Evolutionary conservation across 2,797 vertebrate species (phyloP), one percentile per base, ranked within the genome.

Genomic region (Sebastes matsubarae): DNA sequence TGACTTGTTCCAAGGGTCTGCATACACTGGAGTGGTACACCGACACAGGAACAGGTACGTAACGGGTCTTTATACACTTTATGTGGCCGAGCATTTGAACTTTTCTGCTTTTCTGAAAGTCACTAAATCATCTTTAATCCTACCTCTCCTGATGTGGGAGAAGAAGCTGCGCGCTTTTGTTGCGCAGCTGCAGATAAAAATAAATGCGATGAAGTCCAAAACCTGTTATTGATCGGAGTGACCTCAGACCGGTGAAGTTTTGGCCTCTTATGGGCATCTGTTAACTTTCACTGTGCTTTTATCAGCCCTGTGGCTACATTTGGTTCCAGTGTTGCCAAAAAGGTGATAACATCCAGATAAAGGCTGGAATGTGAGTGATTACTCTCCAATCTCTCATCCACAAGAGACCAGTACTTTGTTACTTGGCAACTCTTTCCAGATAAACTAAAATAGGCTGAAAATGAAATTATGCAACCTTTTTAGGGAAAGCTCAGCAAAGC

Each of bases 31-130:
- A 75, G 78, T 72, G 46, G 88, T 86, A 22, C 94, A 95, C 72
- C 93, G 95, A 66, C 93, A 95, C 72, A 90, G 94, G 32, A 96
- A 94, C 60, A 95, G 94, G 96, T 96, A 90, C 89, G 92, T 20
- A 4, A 14, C 2, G 2, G 4, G 2, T 2, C 13, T 38, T 54
- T 58, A 8, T 5, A 4, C 6, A n/a, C 36, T 38, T 38, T n/a
- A 5, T 42, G 1, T 18, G 7, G 3, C 1, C 11, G 57, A 59
- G 2, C 2, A 3, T 34, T 68, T 29, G 2, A 55, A 30, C 20
- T n/a, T 25, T 11, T 32, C 10, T 42, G 16, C 2, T 8, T 78
- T 54, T 24, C 6, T 32, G 2, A 11, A n/a, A 54, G 22, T 24
- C 52, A 10, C 1, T 18, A 18, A 46, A 46, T 46, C 42, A 46